Evolutionary conservation across 2,797 vertebrate species (phyloP).

Genomic region (Hapalemur alaotrensis): DNA sequence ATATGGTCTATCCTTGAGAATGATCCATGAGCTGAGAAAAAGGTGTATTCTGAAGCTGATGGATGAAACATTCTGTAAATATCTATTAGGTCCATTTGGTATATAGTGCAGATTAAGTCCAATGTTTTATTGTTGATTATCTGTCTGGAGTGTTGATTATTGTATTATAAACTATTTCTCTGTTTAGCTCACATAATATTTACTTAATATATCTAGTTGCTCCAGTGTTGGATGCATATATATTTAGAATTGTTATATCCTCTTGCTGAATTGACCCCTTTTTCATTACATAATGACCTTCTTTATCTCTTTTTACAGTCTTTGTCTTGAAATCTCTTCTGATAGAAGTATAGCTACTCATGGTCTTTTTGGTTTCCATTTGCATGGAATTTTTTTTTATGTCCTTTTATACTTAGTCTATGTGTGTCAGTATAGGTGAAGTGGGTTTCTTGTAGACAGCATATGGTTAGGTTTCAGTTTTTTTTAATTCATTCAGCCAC

Average conservation of each 20-base stretch:
- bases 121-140: background rate
- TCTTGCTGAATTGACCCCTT: background rate
- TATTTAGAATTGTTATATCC: background rate
- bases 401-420: background rate
- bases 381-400: background rate
- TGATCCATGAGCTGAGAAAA: background rate
- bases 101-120: background rate
- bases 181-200: background rate
- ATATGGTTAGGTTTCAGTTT: background rate
- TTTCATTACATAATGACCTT: background rate
- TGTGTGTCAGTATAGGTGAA: background rate
- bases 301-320: background rate
- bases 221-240: background rate
- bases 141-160: background rate
- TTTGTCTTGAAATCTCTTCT: background rate
- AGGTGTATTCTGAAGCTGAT: background rate
- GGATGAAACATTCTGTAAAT: background rate
- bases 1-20: background rate
- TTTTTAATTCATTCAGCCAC: background rate
- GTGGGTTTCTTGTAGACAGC: background rate
- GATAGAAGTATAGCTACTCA: background rate
- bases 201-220: background rate
- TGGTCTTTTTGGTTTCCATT: background rate
- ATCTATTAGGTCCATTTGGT: background rate
- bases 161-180: background rate